Evolutionary conservation across 1,140 invertebrate species (phyloP), one percentile per base, ranked within the genome.

Genomic region (Pissodes strobi): DNA sequence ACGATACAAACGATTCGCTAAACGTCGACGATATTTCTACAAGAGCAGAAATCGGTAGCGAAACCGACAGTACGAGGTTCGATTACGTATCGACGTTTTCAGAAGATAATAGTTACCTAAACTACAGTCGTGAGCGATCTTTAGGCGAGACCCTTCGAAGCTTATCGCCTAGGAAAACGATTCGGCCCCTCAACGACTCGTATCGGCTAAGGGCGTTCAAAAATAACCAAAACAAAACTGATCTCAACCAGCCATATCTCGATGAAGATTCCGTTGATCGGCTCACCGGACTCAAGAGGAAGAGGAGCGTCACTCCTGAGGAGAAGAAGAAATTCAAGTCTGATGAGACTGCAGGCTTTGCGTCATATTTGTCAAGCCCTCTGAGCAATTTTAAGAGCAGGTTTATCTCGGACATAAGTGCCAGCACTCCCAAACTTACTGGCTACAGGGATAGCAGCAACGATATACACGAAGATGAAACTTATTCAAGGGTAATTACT

Each of bases 341-440:
- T 1, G 72, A 74, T 1, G 69, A 72, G 60, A 10, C 64, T 8
- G 49, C 68, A 1, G 70, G 71, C n/a, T 62, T 75, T n/a, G 65
- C 69, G 1, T 70, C 71, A 1, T 71, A 71, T 46, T 66, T 78
- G 15, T 65, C 73, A 13, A 75, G 73, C 45, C 75, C 76, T 27
- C 51, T 76, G 38, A 64, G 55, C 8, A 70, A 61, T 59, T 45
- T 78, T 8, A 69, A 66, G 34, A 70, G 64, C 46, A 63, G 45
- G 25, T 74, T 73, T 55, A 48, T 52, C 0, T 15, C 64, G 1
- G 69, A 75, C 9, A 56, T 67, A n/a, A 59, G 63, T 2, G 68
- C 69, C 0, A 77, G 75, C 62, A 78, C 76, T 9, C 76, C 76
- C 2, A 76, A 74, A 68, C 49, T 78, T 19, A 72, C 73, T 6